Evolutionary conservation across 2,888 invertebrate genomes (phyloP), one percentile per base, ranked within the genome.

Genomic region (Sinotaia quadrata): DNA sequence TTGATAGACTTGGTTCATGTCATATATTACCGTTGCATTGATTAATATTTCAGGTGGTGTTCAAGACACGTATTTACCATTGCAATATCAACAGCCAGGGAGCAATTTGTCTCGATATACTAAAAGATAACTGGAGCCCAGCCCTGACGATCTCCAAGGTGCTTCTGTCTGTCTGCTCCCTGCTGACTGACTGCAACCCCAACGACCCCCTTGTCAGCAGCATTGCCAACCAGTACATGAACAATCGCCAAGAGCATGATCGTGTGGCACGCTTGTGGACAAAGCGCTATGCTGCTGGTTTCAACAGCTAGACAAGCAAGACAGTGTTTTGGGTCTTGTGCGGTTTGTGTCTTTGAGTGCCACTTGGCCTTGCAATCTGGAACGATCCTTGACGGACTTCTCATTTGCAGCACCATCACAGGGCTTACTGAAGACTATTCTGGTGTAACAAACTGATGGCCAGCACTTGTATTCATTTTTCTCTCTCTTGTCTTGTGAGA

Each of bases 61-160:
- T 97, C 91, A 92, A 95, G 76, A 99, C 98, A 76, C 93, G 98
- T 87, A 98, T 99, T 90, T 99, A 98, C 90, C 98, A 99, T 89
- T 98, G 98, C 92, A 99, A 98, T 91, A 98, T 99, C 88, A 98
- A 98, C 91, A 96, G 96, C 88, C 97, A 97, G 90, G 98, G 98
- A 72, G 96, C 96, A 72, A 98, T 98, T 88, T 98, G 98, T 89
- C 92, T 98, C 90, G 98, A 98, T 89, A 97, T 98, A 84, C 92
- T 97, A 81, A 97, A 98, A 90, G 97, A 98, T 89, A 97, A 98
- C 90, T 99, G 98, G 98, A 97, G 96, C 37, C 97, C 98, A n/a
- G 97, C 98, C 54, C 91, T 98, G 86, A 98, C 98, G 83, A 97
- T 98, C 90, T 96, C 97, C 75, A 98, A 98, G 91, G 97, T 98